Base-by-base conservation (phyloP, 2,113 vertebrate species). In the Plectropomus leopardus region DNA sequence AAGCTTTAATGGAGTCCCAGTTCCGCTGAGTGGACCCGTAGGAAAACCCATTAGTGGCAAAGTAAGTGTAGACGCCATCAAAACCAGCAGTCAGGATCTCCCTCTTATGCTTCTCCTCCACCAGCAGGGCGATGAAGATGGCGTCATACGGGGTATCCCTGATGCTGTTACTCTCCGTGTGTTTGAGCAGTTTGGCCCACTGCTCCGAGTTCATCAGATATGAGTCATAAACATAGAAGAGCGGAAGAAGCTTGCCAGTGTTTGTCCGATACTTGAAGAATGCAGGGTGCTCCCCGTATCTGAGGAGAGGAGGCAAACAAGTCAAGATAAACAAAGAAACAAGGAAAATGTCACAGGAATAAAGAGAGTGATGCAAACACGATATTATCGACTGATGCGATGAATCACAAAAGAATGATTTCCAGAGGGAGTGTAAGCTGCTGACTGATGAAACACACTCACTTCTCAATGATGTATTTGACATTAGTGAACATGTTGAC, bases 171-270 rank as follows among this genome's bases (percentile, higher is more conserved):
- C 92, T 94, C 78, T 97, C 97, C 2, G 96, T 94, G 70, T 93
- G 81, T 51, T 97, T 97, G 26, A 99, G 92, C 15, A 99, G 92
- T 61, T 95, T 96, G 72, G 96, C 94, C 98, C 98, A 99, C 67
- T 95, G 96, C 70, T 97, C 96, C 16, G 97, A 96, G 72, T 95
- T 96, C 61, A 96, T 96, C 82, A 99, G 93, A 0, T 99, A 99
- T 4, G 98, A 99, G 94, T 99, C 98, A 75, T 99, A 99, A 69
- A 99, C 81, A 72, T 99, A 99, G 90, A 98, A 98, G 92, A 99
- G 87, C 0, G 98, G 98, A 72, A 99, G 96, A 6, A 93, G 74
- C 89, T 89, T 96, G 45, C 98, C 97, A 0, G 84, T 96, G 86
- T 89, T 96, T 2, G 97, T 96, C 78, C 94, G 96, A 81, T 96